Percentiles rank a stretch among this genome's conserved stretches.
Conservation (phyloP, 2,888 invertebrate species). For the Caradrina clavipalpis region DNA sequence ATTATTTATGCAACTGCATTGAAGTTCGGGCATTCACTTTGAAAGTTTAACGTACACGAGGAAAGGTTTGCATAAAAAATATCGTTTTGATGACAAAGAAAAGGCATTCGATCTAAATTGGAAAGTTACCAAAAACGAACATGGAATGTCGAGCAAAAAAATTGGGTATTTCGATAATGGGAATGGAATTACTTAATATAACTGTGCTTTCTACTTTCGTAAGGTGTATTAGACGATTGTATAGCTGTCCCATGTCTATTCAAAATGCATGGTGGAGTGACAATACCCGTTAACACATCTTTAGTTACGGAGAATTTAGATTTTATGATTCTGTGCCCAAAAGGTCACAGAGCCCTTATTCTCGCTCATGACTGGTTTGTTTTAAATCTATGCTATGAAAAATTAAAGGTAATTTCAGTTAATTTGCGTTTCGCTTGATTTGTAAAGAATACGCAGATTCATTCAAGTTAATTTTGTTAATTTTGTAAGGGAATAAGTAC, state of each 20-base stretch:
- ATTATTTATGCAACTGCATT: slow-evolving; percentile 13
- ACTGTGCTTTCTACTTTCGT: background rate
- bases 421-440: background rate
- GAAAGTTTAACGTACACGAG: slow-evolving; percentile 10
- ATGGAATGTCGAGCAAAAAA: background rate
- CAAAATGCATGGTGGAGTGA: background rate
- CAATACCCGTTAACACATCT: background rate
- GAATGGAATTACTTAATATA: slow-evolving; percentile 1
- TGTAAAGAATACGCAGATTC: slow-evolving; percentile 18
- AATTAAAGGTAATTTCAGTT: background rate
- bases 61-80: background rate
- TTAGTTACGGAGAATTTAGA: too few relatives aligned
- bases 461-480: background rate
- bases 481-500: background rate
- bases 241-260: background rate
- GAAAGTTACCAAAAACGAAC: slow-evolving; percentile 40
- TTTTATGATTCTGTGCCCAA: too few relatives aligned
- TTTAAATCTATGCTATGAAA: background rate
- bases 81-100: slow-evolving; percentile 1
- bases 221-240: background rate
- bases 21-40: slow-evolving; percentile 17
- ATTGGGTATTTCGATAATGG: slow-evolving; percentile 10
- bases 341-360: too few relatives aligned
- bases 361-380: too few relatives aligned
- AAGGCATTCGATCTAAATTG: slow-evolving; percentile 23